Percentiles rank a stretch among this genome's conserved stretches.
Evolutionary conservation across 2,797 vertebrate genomes (phyloP).

Genomic region (Botia almorhae): DNA sequence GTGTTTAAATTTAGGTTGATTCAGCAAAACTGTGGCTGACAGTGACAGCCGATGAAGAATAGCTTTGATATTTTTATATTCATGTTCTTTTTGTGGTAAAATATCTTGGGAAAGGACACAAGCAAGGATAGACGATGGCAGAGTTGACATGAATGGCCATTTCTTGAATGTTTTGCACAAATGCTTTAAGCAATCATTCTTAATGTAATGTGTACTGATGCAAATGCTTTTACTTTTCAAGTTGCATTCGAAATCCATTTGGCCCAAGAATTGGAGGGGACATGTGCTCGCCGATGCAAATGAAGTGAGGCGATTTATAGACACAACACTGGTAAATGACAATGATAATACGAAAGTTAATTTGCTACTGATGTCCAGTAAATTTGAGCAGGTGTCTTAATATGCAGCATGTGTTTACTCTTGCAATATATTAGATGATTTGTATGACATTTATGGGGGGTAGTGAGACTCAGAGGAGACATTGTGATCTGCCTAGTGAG

Average conservation of each 20-base stretch:
- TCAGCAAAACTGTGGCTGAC: neutral
- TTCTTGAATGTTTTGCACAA: neutral
- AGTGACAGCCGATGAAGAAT: neutral
- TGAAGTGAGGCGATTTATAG: constrained; percentile 66
- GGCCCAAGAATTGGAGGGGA: constrained; percentile 6
- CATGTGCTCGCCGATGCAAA: constrained; percentile 66
- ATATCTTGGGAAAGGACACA: neutral
- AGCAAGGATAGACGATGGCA: neutral
- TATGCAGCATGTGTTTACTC: constrained; percentile 67
- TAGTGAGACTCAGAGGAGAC: constrained; percentile 79
- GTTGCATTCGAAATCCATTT: constrained; percentile 3
- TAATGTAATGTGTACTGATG: neutral
- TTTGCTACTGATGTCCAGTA: constrained; percentile 77
- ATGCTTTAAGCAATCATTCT: neutral
- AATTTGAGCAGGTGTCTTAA: constrained; percentile 72
- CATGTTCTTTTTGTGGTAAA: neutral
- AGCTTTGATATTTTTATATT: neutral
- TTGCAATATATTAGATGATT: constrained; percentile 71
- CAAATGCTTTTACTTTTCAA: neutral
- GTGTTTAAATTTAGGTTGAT: too few species aligned
- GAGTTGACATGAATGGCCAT: neutral
- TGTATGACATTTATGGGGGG: constrained; percentile 79
- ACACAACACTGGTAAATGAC: constrained; percentile 74
- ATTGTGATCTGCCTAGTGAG: constrained; percentile 76
- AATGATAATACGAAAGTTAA: constrained; percentile 74